These are phyloP conservation scores for Sylvilagus floridanus DNA, from an alignment of 2,797 vertebrate species.

Conservation along the genomic window DNA sequence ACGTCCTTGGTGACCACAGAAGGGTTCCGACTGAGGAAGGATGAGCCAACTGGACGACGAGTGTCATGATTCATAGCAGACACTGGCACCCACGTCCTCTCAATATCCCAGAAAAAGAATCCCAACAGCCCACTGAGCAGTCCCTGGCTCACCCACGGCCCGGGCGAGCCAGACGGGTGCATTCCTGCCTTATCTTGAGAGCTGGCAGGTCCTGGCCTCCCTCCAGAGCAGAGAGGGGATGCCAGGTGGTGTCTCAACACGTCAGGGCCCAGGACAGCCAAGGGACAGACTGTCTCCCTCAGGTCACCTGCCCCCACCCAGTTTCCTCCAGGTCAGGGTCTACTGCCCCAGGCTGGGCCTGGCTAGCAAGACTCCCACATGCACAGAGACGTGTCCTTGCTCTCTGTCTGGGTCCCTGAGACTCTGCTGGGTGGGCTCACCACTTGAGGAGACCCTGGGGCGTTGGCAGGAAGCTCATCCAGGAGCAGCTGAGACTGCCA, in stretches of 20 bases:
- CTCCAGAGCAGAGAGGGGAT: slow-evolving; percentile 51
- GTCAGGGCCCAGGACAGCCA: slow-evolving; percentile 7
- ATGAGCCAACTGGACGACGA: not conserved
- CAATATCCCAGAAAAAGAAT: not conserved
- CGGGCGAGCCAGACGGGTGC: not conserved
- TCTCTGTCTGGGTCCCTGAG: not conserved
- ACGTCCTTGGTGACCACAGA: not conserved
- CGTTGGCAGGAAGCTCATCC: not conserved
- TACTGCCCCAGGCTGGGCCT: not conserved
- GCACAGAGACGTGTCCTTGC: not conserved
- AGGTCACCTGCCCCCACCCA: not conserved
- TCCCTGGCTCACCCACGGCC: not conserved
- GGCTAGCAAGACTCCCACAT: not conserved
- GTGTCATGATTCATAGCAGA: not conserved
- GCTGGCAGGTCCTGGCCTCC: not conserved
- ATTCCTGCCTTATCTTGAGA: slow-evolving; percentile 64
- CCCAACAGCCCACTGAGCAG: not conserved
- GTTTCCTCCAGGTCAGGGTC: not conserved
- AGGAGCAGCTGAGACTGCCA: not conserved
- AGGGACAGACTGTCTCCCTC: not conserved
- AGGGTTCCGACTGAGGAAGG: not conserved
- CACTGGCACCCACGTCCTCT: not conserved
- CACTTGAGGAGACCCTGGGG: not conserved
- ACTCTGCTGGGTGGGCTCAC: not conserved
- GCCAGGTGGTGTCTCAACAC: not conserved